Evolutionary conservation across 2,888 invertebrate species (phyloP), one percentile per base, ranked within the genome.

Genomic region (Scaptomyza caliginosa): DNA sequence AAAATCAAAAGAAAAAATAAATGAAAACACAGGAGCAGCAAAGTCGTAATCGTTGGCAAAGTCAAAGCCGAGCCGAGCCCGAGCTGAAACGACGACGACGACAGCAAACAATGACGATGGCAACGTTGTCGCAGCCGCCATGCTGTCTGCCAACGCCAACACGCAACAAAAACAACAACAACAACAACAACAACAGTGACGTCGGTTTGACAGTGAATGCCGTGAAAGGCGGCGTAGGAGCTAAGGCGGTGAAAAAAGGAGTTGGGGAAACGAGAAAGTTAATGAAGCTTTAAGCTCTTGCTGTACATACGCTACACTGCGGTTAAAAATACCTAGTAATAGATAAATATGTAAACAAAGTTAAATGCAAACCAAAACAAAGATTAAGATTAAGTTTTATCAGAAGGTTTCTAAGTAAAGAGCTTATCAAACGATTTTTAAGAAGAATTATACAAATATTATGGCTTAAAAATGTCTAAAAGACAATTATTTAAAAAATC

Each of bases 131-230:
- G 77, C 64, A 51, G 74, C 39, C 81, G 81, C 81, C 81, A 81
- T 69, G 81, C 81, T 81, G 81, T 81, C 81, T 81, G 81, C 81
- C 82, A 87, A 74, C 78, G 87, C 81, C 86, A 81, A 77, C 81
- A 81, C 87, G 85, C 87, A 87, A 85, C 81, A 80, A 58, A 50
- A 72, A 34, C 17, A n/a, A 45, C 81, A 80, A 58, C 52, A 72
- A 34, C 17, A n/a, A 45, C 46, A 30, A 32, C 30, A 56, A 23
- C 57, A 62, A 51, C 72, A 60, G 59, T 67, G 77, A 76, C 80
- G 75, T 71, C 74, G 74, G 32, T 45, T 57, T 64, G 57, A 49
- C 75, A 28, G 57, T 62, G 67, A 72, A 71, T 66, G 52, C 34
- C 40, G 40, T 63, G 77, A 63, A 67, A 78, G 56, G n/a, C 8